Evolutionary conservation across 1,140 invertebrate species (phyloP).

Genomic region (Papilio polytes): DNA sequence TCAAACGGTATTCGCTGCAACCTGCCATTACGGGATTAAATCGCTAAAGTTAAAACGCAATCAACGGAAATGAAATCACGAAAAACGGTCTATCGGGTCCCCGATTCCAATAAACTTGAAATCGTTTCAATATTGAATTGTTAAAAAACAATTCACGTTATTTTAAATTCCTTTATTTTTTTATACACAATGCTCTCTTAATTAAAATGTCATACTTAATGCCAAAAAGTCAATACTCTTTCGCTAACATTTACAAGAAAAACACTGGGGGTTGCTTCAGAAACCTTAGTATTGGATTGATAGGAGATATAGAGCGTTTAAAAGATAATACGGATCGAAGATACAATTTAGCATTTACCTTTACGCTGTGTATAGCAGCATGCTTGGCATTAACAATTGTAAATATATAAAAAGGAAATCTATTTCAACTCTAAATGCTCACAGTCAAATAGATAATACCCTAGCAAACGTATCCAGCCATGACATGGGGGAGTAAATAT

Average conservation of each 20-base stretch:
- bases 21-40: constrained; percentile 15
- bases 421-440: neutral
- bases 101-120: constrained; percentile 7
- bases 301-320: too few species aligned
- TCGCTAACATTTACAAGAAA: neutral
- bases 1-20: neutral
- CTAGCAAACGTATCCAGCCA: constrained; percentile 11
- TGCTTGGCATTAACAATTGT: neutral
- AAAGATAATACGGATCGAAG: neutral
- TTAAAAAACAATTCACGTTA: constrained; percentile 20
- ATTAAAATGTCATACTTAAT: too few species aligned
- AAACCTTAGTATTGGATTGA: neutral
- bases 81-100: constrained; percentile 7
- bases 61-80: constrained; percentile 6
- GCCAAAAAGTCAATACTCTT: too few species aligned
- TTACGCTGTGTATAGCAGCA: neutral
- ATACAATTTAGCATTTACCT: too few species aligned
- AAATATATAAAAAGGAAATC: neutral
- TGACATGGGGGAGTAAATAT: constrained; percentile 18
- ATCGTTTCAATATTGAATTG: constrained; percentile 17
- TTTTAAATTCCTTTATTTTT: neutral
- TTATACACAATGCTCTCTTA: neutral
- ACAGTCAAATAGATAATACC: constrained; percentile 17
- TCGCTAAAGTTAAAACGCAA: constrained; percentile 8
- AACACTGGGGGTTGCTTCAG: neutral